Evolutionary conservation across 2,888 invertebrate genomes (phyloP).

Genomic region (Coenonympha glycerion): DNA sequence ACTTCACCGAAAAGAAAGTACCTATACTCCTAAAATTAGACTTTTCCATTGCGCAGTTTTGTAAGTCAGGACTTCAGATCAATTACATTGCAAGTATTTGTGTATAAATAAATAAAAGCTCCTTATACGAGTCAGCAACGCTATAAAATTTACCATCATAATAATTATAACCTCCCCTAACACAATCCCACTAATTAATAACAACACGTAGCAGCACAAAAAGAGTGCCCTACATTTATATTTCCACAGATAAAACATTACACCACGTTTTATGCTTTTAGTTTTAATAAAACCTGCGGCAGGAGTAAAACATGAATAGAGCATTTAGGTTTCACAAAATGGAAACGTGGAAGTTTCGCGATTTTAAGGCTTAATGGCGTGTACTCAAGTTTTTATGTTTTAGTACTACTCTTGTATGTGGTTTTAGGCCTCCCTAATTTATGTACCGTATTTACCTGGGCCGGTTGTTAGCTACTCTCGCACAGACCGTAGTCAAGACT

Average conservation of each 20-base stretch:
- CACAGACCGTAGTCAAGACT: neutral
- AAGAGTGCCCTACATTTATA: neutral
- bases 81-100: too few relatives aligned
- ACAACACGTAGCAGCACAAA: neutral
- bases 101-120: too few relatives aligned
- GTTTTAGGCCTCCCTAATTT: slow-evolving; percentile 1
- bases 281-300: neutral
- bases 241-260: neutral
- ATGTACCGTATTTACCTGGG: neutral
- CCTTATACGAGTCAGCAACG: too few relatives aligned
- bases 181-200: too few relatives aligned
- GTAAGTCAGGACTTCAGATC: too few relatives aligned
- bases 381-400: slow-evolving; percentile 5
- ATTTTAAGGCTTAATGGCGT: slow-evolving; percentile 5
- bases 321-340: slow-evolving; percentile 1
- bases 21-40: too few relatives aligned
- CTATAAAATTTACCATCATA: too few relatives aligned
- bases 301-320: neutral
- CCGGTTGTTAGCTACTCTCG: neutral
- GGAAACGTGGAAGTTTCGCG: neutral
- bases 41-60: too few relatives aligned
- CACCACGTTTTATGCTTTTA: neutral
- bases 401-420: neutral
- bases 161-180: too few relatives aligned
- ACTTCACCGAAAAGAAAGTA: too few relatives aligned